Conservation (phyloP, 2,888 invertebrate genomes). For the Protophormia terraenovae region DNA sequence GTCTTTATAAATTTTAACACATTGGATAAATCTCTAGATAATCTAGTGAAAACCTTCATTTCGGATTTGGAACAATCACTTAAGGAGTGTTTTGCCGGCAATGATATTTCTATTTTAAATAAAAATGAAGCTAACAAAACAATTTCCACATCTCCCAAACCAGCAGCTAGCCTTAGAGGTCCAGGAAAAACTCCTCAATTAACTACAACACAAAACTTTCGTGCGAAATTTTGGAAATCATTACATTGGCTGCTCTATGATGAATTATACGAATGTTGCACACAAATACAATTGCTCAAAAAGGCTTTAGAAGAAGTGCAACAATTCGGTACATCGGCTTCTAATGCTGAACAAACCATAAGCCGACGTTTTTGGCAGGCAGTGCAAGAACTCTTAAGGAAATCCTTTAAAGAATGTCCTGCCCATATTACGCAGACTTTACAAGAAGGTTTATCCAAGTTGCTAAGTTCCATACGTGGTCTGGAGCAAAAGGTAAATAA, state of each 20-base stretch:
- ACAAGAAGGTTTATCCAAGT: slow-evolving; percentile 80
- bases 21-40: slow-evolving; percentile 78
- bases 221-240: slow-evolving; percentile 91
- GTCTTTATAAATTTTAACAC: slow-evolving; percentile 80
- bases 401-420: slow-evolving; percentile 78
- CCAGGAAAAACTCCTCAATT: slow-evolving; percentile 83
- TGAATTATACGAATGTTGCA: slow-evolving; percentile 87
- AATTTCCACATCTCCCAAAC: slow-evolving; percentile 40
- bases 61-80: slow-evolving; percentile 80
- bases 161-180: slow-evolving; percentile 72
- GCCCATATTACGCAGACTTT: slow-evolving; percentile 79
- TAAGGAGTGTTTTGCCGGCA: slow-evolving; percentile 80
- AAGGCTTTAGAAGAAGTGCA: slow-evolving; percentile 77
- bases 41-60: slow-evolving; percentile 79
- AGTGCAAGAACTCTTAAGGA: slow-evolving; percentile 81
- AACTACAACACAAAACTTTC: slow-evolving; percentile 82
- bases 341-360: slow-evolving; percentile 77
- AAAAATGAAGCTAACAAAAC: slow-evolving; percentile 80
- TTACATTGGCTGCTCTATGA: slow-evolving; percentile 92
- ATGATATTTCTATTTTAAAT: slow-evolving; percentile 82
- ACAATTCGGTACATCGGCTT: slow-evolving; percentile 73
- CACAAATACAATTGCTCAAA: slow-evolving; percentile 83
- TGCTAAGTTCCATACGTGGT: slow-evolving; percentile 77
- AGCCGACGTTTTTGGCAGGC: slow-evolving; percentile 83
- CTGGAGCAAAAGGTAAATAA: slow-evolving; percentile 76